Conservation (phyloP, 2,888 invertebrate genomes). For the Pyrocoelia pectoralis region DNA sequence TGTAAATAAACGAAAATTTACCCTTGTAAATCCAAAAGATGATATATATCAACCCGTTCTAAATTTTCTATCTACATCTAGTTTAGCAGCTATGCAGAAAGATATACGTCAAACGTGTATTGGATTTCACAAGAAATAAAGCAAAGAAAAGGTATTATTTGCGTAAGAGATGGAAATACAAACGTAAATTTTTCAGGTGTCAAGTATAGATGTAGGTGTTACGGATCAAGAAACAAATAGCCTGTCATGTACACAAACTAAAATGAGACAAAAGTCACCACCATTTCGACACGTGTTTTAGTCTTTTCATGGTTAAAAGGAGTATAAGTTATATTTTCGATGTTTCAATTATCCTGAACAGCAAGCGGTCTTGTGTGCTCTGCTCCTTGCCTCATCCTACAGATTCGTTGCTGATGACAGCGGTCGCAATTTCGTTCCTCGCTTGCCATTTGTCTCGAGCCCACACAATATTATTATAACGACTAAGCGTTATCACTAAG, state of each 20-base stretch:
- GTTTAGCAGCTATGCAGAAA: conserved; percentile 7
- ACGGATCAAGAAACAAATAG: conserved; percentile 32
- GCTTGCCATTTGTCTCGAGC: conserved; percentile 34
- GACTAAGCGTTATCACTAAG: conserved; percentile 39
- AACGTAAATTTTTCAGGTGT: conserved; percentile 36
- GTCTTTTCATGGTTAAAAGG: conserved; percentile 18
- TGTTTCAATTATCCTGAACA: conserved; percentile 34
- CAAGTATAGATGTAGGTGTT: conserved; percentile 29
- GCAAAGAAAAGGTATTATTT: conserved; percentile 29
- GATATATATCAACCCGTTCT: neutral
- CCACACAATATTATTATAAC: conserved; percentile 33
- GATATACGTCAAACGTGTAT: conserved; percentile 20
- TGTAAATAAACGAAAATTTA: too few species aligned
- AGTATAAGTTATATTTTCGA: conserved; percentile 26
- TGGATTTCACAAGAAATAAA: conserved; percentile 26
- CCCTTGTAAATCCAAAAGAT: neutral
- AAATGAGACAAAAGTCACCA: conserved; percentile 32
- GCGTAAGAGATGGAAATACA: conserved; percentile 32
- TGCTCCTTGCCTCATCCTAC: conserved; percentile 18
- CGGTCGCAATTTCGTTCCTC: conserved; percentile 34
- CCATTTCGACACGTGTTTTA: conserved; percentile 15
- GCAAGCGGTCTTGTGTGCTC: conserved; percentile 22
- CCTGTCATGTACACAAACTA: conserved; percentile 30
- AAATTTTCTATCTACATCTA: conserved; percentile 10
- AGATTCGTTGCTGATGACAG: conserved; percentile 34